These are phyloP conservation scores for Triops cancriformis DNA, from an alignment of 1,140 invertebrate genomes.

Conservation along the genomic window DNA sequence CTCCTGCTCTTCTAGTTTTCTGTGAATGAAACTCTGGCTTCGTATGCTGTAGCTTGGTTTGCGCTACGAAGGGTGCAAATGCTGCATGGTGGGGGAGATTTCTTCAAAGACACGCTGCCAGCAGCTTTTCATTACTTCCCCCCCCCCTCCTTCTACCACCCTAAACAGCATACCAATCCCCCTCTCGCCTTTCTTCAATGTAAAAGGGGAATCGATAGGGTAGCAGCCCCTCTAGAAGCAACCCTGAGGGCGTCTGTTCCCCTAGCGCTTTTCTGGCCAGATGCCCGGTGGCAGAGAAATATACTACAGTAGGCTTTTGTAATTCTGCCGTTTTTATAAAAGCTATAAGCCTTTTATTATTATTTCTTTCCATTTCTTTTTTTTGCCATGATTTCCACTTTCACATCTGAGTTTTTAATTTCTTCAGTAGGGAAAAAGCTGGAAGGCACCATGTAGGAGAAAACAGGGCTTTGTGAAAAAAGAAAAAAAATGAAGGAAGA, in stretches of 20 bases:
- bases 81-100: neutral
- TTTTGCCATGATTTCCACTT: neutral
- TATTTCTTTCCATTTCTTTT: neutral
- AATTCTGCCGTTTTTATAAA: neutral
- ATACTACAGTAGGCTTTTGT: neutral
- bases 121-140: neutral
- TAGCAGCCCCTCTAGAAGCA: neutral
- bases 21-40: neutral
- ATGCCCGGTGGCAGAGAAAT: neutral
- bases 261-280: neutral
- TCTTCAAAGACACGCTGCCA: neutral
- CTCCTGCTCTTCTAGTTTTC: neutral
- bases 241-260: neutral
- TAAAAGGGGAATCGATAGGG: conserved; percentile 8
- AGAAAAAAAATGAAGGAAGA: too few species aligned
- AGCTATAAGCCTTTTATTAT: conserved; percentile 11
- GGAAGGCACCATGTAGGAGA: neutral
- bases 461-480: neutral
- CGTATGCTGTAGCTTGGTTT: neutral
- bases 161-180: neutral
- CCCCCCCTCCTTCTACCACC: neutral
- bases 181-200: neutral
- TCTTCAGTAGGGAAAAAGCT: neutral
- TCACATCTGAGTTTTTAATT: neutral
- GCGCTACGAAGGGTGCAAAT: neutral